Evolutionary conservation across 2,797 vertebrate species (phyloP).

Genomic region (Liparis tanakae): DNA sequence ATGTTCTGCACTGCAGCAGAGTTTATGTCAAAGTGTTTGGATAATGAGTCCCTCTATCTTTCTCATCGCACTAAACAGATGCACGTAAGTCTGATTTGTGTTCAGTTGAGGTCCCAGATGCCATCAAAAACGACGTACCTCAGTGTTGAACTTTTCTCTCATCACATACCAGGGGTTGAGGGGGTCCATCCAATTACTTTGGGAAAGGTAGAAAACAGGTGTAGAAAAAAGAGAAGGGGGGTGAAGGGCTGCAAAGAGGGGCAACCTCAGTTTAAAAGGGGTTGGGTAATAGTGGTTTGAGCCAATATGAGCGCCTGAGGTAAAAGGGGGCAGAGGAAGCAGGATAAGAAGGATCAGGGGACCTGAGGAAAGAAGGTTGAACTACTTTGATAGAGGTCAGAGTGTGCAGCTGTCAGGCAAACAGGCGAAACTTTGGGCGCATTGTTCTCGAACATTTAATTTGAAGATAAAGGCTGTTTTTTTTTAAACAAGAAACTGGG

Average conservation of each 20-base stretch:
- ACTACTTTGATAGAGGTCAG: constrained; percentile 69
- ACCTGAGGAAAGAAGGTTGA: constrained; percentile 54
- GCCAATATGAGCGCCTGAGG: constrained; percentile 56
- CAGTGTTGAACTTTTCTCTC: constrained; percentile 84
- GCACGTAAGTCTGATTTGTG: constrained; percentile 65
- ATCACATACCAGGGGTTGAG: constrained; percentile 84
- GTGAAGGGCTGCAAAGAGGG: constrained; percentile 64
- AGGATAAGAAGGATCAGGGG: constrained; percentile 67
- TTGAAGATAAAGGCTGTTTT: constrained; percentile 52
- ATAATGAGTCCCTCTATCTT: constrained; percentile 84
- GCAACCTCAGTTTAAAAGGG: constrained; percentile 70
- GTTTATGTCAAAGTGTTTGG: constrained; percentile 83
- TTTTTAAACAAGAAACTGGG: constrained; percentile 44
- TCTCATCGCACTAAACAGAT: constrained; percentile 57
- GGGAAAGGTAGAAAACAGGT: constrained; percentile 56
- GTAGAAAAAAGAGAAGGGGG: constrained; percentile 32
- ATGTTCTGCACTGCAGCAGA: constrained; percentile 83
- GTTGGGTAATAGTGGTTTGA: constrained; percentile 51
- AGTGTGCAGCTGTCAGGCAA: constrained; percentile 32
- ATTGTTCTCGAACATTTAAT: constrained; percentile 58
- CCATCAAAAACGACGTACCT: constrained; percentile 83
- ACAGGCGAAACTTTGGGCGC: constrained; percentile 8
- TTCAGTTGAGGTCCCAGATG: constrained; percentile 79
- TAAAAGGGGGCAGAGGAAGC: constrained; percentile 53
- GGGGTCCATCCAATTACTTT: constrained; percentile 56